Base-by-base conservation (phyloP, 2,888 invertebrate genomes). In the Ptilodon capucinus region DNA sequence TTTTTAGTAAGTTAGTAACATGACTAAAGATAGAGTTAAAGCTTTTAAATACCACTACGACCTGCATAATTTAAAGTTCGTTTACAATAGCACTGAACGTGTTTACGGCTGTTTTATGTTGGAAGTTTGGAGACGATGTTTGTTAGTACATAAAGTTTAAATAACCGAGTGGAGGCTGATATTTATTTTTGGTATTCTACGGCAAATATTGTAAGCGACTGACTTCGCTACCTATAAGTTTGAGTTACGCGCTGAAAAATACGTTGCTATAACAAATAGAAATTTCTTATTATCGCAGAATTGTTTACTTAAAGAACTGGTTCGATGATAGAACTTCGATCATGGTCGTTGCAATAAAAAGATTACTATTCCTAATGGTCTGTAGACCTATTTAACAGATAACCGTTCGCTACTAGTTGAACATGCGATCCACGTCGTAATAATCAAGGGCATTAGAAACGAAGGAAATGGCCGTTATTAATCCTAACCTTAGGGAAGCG, bases 381-480 rank as follows among this genome's bases (percentile, higher is more conserved):
- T n/a, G n/a, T n/a, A n/a, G n/a, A n/a, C n/a, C n/a, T n/a, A n/a
- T n/a, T n/a, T n/a, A n/a, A n/a, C n/a, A n/a, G n/a, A n/a, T n/a
- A n/a, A 23, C 8, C 1, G 23, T 23, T 23, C 23, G 8, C n/a
- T 23, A 11, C 14, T 7, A 18, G 35, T 35, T 17, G 4, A 11
- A 17, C 6, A 38, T n/a, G 18, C 19, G 7, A 18, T 4, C 8
- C 19, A 21, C 13, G 14, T 14, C 13, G 36, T 9, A 57, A 59
- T 65, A 63, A 63, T 72, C 75, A 77, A 71, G 79, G 83, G 60
- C 68, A 66, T 80, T 68, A 80, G 84, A 85, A 85, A 85, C 78
- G 70, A 75, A 79, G 81, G 83, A 78, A 84, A 79, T 80, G 72
- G 67, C 65, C 59, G 58, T 68, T 58, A 72, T 74, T 74, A 69